These are phyloP conservation scores for Trichoplusia ni DNA, from an alignment of 1,140 invertebrate species.

Conservation along the genomic window DNA sequence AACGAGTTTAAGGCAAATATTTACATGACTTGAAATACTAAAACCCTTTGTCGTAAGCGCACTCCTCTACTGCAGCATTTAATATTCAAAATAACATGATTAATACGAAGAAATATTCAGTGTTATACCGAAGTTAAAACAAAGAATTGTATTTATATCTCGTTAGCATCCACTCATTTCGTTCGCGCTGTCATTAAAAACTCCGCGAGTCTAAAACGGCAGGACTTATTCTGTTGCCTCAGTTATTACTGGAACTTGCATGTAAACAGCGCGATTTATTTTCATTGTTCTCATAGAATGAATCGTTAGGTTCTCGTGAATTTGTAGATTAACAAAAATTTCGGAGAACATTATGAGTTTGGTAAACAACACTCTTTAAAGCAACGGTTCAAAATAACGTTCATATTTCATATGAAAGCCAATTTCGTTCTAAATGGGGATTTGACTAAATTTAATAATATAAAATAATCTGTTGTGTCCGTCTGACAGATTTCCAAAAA, in stretches of 20 bases:
- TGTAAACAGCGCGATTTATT: constrained; percentile 23
- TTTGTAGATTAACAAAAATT: constrained; percentile 15
- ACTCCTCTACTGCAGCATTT: constrained; percentile 39
- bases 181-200: not conserved
- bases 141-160: constrained; percentile 10
- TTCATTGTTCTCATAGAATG: constrained; percentile 9
- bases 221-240: not conserved
- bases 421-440: too few species aligned
- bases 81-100: constrained; percentile 31
- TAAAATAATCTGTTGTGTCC: too few species aligned
- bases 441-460: too few species aligned
- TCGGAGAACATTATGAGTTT: constrained; percentile 9
- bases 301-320: constrained; percentile 1
- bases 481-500: too few species aligned
- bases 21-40: constrained; percentile 35
- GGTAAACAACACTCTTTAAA: too few species aligned
- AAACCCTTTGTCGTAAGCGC: constrained; percentile 45
- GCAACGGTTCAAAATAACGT: too few species aligned
- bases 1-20: constrained; percentile 45
- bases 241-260: not conserved
- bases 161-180: not conserved
- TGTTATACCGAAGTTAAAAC: too few species aligned
- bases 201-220: too few species aligned
- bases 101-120: constrained; percentile 7
- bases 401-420: too few species aligned